Conservation (phyloP, 2,113 vertebrate genomes). For the Sinocyclocheilus maitianheensis region DNA sequence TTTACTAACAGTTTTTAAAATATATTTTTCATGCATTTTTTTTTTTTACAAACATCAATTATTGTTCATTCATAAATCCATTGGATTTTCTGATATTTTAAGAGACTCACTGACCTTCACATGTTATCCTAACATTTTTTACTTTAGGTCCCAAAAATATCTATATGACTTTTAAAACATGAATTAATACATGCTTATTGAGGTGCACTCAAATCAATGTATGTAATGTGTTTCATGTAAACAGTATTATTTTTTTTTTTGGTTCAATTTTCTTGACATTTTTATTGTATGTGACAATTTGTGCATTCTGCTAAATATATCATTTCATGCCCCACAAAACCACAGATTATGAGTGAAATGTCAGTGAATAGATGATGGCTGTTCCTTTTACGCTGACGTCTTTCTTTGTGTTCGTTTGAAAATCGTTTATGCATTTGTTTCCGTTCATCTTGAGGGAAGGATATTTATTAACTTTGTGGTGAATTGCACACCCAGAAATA, state of each 20-base stretch:
- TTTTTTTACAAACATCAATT: no score
- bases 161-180: no score
- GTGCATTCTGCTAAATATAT: not conserved
- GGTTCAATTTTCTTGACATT: not conserved
- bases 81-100: no score
- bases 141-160: no score
- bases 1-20: not conserved
- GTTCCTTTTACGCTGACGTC: not conserved
- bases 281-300: not conserved
- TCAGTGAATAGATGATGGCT: not conserved
- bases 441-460: constrained; percentile 26
- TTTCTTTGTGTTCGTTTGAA: constrained; percentile 16
- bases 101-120: no score
- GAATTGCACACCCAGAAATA: constrained; percentile 39
- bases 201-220: not conserved
- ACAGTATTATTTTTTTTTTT: not conserved
- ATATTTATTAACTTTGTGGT: constrained; percentile 44
- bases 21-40: no score
- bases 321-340: not conserved
- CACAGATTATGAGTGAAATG: not conserved
- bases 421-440: constrained; percentile 40
- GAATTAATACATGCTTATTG: no score
- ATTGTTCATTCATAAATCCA: no score
- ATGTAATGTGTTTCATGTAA: not conserved
- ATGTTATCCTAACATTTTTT: no score